Conservation (phyloP, 2,797 vertebrate species). For the Rhinoraja longicauda region DNA sequence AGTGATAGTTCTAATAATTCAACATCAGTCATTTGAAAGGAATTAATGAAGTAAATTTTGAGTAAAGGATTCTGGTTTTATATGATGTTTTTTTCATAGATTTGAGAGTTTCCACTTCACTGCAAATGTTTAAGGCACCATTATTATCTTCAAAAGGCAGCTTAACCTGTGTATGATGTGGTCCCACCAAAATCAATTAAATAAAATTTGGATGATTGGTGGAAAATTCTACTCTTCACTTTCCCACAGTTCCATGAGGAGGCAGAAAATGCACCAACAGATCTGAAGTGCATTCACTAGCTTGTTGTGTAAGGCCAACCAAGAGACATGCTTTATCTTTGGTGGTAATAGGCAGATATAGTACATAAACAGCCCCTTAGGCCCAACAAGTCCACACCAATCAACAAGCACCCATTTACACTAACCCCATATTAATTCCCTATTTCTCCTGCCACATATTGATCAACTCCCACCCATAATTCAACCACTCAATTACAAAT, state of each 20-base stretch:
- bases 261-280: not conserved
- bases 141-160: not conserved
- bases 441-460: too few species aligned
- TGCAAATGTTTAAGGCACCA: not conserved
- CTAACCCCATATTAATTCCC: too few species aligned
- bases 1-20: not conserved
- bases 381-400: too few species aligned
- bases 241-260: not conserved
- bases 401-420: too few species aligned
- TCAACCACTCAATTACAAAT: too few species aligned
- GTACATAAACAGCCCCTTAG: too few species aligned
- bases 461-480: too few species aligned
- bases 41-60: not conserved
- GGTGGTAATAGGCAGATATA: not conserved
- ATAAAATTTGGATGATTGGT: not conserved
- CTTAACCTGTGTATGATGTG: not conserved
- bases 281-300: not conserved
- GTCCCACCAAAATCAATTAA: not conserved
- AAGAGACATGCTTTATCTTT: not conserved
- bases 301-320: not conserved
- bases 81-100: not conserved
- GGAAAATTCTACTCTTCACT: not conserved
- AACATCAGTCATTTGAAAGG: not conserved
- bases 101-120: not conserved
- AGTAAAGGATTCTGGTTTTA: not conserved